A percentile compares a stretch with the other conserved stretches of the same genome.
Conservation (phyloP, 1,140 invertebrate species). For the Leptinotarsa undecemlineata region DNA sequence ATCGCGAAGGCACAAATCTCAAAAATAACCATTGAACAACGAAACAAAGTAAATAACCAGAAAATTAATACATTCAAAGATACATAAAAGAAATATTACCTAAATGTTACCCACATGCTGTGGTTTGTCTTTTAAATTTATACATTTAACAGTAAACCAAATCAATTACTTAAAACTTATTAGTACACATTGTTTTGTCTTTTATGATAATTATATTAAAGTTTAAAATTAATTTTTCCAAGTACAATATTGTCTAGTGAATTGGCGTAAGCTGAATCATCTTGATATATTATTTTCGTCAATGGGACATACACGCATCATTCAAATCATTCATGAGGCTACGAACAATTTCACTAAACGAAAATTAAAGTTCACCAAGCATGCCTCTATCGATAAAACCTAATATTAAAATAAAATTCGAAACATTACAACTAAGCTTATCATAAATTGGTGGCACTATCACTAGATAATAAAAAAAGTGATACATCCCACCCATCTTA, state of each 20-base stretch:
- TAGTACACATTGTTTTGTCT: background rate
- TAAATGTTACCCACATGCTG: background rate
- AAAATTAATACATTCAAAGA: slow-evolving; percentile 19
- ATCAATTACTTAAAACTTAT: slow-evolving; percentile 2
- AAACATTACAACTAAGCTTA: background rate
- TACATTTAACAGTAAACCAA: background rate
- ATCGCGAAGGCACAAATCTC: slow-evolving; percentile 54
- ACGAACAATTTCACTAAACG: slow-evolving; percentile 3
- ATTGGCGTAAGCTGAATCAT: slow-evolving; percentile 8
- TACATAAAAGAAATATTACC: background rate
- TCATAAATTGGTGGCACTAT: background rate
- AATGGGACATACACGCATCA: background rate
- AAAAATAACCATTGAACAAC: slow-evolving; percentile 49
- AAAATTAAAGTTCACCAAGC: background rate
- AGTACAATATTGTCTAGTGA: slow-evolving; percentile 19
- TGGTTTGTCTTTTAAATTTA: slow-evolving; percentile 6
- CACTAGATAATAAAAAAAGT: slow-evolving; percentile 21
- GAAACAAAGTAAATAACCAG: slow-evolving; percentile 27
- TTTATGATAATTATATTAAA: background rate
- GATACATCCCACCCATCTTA: slow-evolving; percentile 15
- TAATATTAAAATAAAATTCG: background rate
- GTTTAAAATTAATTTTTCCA: slow-evolving; percentile 10
- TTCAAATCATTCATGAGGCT: background rate
- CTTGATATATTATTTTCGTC: slow-evolving; percentile 16
- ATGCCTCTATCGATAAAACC: background rate